These are phyloP conservation scores for Doryteuthis pealeii DNA, from an alignment of 1,140 invertebrate species.

Conservation along the genomic window DNA sequence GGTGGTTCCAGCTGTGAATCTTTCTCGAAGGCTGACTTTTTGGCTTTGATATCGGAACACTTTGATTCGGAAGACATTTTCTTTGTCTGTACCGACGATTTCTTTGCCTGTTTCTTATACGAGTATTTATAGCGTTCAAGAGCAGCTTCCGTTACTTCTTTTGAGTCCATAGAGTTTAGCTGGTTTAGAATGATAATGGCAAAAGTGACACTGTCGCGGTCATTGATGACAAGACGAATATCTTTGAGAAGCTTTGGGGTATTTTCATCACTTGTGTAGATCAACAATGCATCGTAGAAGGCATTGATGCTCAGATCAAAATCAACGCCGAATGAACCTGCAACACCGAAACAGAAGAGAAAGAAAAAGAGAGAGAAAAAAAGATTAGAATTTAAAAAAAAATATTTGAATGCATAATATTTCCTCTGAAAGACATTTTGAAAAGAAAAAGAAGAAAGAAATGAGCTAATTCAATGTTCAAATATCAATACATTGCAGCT, in stretches of 20 bases:
- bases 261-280: not conserved
- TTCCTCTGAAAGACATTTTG: too few species aligned
- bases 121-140: conserved; percentile 1
- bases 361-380: not conserved
- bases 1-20: not conserved
- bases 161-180: conserved; percentile 2
- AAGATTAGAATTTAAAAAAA: not conserved
- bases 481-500: too few species aligned
- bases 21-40: not conserved
- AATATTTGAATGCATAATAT: too few species aligned
- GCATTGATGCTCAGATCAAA: conserved; percentile 10
- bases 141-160: not conserved
- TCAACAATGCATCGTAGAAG: conserved; percentile 7
- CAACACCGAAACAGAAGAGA: not conserved
- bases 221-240: conserved; percentile 1
- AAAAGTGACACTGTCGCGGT: not conserved
- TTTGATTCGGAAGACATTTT: not conserved
- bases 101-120: not conserved
- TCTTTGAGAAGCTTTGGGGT: not conserved
- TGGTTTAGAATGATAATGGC: conserved; percentile 6
- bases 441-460: too few species aligned
- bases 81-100: not conserved
- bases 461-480: too few species aligned
- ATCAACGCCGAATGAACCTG: conserved; percentile 9
- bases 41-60: not conserved